A percentile compares a stretch with the other conserved stretches of the same genome.
phyloP scores from a whole-genome alignment of 2,888 invertebrate genomes.

The Diabrotica balteata region DNA sequence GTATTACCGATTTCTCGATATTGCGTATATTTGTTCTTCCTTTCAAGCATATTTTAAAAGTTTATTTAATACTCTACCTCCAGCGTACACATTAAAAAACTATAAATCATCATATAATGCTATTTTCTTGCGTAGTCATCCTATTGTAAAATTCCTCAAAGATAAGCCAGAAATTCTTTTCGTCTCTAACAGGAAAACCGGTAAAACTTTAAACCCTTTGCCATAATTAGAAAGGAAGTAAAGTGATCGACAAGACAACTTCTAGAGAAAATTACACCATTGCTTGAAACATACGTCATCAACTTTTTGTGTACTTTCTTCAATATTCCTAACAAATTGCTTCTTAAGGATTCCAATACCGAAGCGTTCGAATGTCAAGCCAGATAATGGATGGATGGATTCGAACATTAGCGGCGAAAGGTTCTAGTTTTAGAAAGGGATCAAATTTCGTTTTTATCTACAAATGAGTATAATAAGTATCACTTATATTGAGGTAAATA shows the following conservation, averaged over 20 bases:
- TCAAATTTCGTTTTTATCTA: no score
- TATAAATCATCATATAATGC: background rate
- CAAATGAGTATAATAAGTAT: no score
- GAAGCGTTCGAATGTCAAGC: slow-evolving; percentile 43
- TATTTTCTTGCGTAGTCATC: no score
- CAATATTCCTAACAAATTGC: slow-evolving; percentile 50
- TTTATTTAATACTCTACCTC: background rate
- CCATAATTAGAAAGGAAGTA: slow-evolving; percentile 28
- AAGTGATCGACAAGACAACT: slow-evolving; percentile 23
- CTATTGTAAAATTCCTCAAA: no score
- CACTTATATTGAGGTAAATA: no score
- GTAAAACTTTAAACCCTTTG: slow-evolving; percentile 9
- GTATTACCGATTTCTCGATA: no score
- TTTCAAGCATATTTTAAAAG: background rate
- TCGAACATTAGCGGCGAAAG: slow-evolving; percentile 10
- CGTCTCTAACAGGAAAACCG: background rate
- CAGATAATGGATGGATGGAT: slow-evolving; percentile 47
- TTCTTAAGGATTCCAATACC: slow-evolving; percentile 41
- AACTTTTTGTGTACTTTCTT: slow-evolving; percentile 49
- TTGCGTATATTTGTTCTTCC: no score
- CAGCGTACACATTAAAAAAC: background rate
- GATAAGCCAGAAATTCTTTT: no score
- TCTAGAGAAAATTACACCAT: slow-evolving; percentile 35
- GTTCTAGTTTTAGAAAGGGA: background rate
- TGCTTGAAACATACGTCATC: slow-evolving; percentile 35